Conservation (phyloP, 2,888 invertebrate genomes). For the Caradrina kadenii region DNA sequence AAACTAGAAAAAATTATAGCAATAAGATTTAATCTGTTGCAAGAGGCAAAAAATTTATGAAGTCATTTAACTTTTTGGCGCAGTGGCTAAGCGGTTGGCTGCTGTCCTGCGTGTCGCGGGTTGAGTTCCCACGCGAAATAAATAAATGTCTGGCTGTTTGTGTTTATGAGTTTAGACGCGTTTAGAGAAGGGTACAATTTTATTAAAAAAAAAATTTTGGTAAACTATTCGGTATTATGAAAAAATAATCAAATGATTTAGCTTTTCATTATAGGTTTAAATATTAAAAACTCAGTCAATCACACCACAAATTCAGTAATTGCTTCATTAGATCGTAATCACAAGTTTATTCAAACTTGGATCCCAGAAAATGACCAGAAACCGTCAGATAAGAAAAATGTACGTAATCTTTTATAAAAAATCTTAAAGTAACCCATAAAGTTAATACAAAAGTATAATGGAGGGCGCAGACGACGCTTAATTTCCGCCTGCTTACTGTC, state of each 20-base stretch:
- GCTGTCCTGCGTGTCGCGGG: too few species aligned
- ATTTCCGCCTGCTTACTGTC: constrained; percentile 77
- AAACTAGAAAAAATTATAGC: constrained; percentile 44
- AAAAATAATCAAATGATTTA: neutral
- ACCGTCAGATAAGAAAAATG: constrained; percentile 22
- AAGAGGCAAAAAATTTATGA: constrained; percentile 2
- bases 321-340: constrained; percentile 15
- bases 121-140: too few species aligned
- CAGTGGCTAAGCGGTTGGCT: too few species aligned
- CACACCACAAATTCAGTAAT: constrained; percentile 10
- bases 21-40: constrained; percentile 24
- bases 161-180: too few species aligned
- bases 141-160: too few species aligned
- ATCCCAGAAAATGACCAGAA: constrained; percentile 27
- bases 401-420: constrained; percentile 42
- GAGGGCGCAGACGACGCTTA: constrained; percentile 75
- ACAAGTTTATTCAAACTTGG: constrained; percentile 33
- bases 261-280: neutral
- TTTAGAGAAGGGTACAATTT: too few species aligned
- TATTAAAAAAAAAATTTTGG: too few species aligned
- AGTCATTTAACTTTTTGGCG: neutral
- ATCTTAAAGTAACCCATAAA: constrained; percentile 63
- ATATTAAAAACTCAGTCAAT: neutral
- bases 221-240: too few species aligned
- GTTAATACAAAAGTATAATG: constrained; percentile 79